Evolutionary conservation across 92 coral and sea anemone species (phyloP).

Genomic region (Meandrina meandrites): DNA sequence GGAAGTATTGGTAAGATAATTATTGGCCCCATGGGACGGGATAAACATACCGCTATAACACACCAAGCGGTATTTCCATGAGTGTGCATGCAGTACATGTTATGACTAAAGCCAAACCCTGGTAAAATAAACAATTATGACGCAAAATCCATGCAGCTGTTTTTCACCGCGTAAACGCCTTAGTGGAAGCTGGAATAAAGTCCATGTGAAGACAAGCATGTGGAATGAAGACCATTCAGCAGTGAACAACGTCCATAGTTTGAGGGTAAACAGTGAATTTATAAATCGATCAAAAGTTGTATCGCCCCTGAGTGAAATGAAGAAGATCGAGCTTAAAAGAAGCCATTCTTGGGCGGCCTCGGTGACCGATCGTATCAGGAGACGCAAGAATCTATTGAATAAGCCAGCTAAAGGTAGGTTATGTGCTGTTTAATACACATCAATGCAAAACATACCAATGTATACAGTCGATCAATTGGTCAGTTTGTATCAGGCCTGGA

Average conservation of each 20-base stretch:
- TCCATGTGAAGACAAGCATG: not conserved
- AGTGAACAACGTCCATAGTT: not conserved
- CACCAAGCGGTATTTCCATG: not conserved
- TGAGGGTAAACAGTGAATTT: conserved; percentile 3
- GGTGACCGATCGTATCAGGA: conserved; percentile 5
- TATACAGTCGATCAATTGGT: too few species aligned
- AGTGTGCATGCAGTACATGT: not conserved
- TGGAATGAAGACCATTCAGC: not conserved
- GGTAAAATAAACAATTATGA: not conserved
- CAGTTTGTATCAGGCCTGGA: too few species aligned
- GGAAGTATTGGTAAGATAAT: conserved; percentile 4
- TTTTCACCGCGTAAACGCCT: not conserved
- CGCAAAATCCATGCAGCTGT: not conserved
- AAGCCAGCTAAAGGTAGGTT: conserved; percentile 2
- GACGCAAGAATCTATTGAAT: conserved; percentile 8
- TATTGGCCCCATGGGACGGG: conserved; percentile 16
- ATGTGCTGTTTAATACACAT: not conserved
- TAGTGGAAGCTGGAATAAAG: not conserved
- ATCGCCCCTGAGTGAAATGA: not conserved
- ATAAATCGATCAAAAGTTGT: not conserved
- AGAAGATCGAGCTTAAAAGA: conserved; percentile 13
- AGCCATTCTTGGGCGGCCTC: conserved; percentile 30
- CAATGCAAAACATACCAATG: not conserved
- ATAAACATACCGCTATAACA: not conserved
- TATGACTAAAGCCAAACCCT: not conserved